These are phyloP conservation scores for Aphrophora alni DNA, from an alignment of 2,888 invertebrate species.

Conservation along the genomic window DNA sequence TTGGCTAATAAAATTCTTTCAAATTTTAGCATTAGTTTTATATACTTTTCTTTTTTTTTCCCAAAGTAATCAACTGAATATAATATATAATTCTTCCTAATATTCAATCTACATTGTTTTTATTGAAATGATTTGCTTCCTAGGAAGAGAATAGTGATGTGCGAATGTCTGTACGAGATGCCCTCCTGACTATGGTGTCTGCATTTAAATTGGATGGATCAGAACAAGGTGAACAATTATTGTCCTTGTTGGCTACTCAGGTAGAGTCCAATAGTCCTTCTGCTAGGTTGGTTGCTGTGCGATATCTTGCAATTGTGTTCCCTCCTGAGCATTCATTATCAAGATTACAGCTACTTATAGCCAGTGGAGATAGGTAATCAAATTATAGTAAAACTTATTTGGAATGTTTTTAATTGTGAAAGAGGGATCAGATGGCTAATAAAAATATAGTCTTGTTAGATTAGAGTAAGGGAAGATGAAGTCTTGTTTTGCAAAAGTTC, in stretches of 20 bases:
- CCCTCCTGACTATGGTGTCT: constrained; percentile 70
- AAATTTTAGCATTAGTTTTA: too few species aligned
- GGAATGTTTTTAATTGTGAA: background rate
- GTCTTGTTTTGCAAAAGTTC: background rate
- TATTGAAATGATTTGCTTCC: too few species aligned
- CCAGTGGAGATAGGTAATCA: constrained; percentile 79
- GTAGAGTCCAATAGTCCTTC: constrained; percentile 79
- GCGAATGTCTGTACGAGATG: constrained; percentile 71
- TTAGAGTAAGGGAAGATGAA: background rate
- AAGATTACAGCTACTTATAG: constrained; percentile 79
- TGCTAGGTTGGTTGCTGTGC: constrained; percentile 82
- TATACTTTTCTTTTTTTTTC: too few species aligned
- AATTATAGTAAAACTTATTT: background rate
- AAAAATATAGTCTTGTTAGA: background rate
- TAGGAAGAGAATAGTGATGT: constrained; percentile 58
- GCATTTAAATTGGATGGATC: constrained; percentile 62
- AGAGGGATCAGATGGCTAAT: background rate
- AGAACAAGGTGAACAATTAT: constrained; percentile 54
- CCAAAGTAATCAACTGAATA: too few species aligned
- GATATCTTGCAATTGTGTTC: constrained; percentile 82
- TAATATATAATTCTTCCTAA: too few species aligned
- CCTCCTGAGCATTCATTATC: constrained; percentile 82
- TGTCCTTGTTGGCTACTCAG: constrained; percentile 74
- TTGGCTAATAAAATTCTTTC: too few species aligned
- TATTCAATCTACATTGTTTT: too few species aligned